Percentiles rank a stretch among this genome's conserved stretches.
Conservation (phyloP, 2,797 vertebrate species). For the Alca torda region DNA sequence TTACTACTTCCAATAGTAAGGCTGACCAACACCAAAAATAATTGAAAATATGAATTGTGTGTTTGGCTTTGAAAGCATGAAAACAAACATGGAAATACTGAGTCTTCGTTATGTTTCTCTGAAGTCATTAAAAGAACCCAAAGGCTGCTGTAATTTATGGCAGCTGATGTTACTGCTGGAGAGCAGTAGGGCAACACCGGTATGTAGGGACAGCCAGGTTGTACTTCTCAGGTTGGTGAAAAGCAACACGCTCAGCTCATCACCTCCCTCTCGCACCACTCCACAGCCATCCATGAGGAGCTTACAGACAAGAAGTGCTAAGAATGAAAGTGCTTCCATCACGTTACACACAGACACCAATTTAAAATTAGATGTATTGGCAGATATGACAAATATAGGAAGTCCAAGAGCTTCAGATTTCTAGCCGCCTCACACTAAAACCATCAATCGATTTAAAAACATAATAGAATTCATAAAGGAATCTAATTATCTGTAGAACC, state of each 20-base stretch:
- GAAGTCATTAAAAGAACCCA: neutral
- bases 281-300: accelerated
- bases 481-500: neutral
- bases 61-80: neutral
- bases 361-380: neutral
- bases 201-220: accelerated
- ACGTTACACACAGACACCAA: neutral
- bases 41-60: accelerated
- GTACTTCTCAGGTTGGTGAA: neutral
- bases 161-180: neutral
- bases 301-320: neutral
- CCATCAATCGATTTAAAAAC: neutral
- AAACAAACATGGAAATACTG: neutral
- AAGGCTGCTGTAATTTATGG: neutral
- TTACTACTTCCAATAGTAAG: neutral
- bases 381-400: neutral
- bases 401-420: neutral
- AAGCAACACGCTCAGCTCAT: neutral
- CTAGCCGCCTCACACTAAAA: neutral
- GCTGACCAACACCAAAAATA: neutral
- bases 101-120: neutral
- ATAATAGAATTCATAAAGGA: conserved; percentile 10
- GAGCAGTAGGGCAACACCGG: neutral
- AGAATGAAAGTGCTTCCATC: neutral
- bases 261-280: accelerated